These are phyloP conservation scores for Vulpes lagopus DNA, from an alignment of 2,113 vertebrate genomes.

Conservation along the genomic window DNA sequence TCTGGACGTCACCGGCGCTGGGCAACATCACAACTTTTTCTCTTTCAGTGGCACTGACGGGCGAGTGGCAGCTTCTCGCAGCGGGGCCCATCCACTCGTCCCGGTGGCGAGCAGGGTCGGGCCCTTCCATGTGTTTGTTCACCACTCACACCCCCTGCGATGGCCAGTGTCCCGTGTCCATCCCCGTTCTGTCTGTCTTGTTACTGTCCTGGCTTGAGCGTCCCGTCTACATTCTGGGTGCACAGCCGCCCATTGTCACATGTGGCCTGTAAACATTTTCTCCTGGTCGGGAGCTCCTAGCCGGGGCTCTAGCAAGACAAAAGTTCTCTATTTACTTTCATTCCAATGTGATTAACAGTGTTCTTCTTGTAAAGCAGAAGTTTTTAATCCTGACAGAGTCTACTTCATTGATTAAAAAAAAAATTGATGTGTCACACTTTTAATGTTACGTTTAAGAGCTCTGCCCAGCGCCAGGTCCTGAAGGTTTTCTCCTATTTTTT, in stretches of 20 bases:
- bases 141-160: accelerated
- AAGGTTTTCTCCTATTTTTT: neutral
- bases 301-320: accelerated
- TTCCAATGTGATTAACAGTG: accelerated
- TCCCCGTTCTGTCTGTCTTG: no score
- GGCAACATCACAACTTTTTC: accelerated
- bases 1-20: accelerated
- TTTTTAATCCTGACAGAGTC: neutral
- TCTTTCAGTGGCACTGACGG: neutral
- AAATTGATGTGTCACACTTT: neutral
- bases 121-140: accelerated
- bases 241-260: no score
- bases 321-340: neutral
- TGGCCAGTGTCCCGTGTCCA: accelerated
- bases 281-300: accelerated
- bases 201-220: accelerated
- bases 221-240: accelerated
- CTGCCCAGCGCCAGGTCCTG: neutral
- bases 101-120: neutral
- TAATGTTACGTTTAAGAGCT: neutral
- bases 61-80: accelerated
- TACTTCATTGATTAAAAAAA: neutral
- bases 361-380: neutral
- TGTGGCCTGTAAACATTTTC: accelerated
- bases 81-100: neutral